A percentile compares a stretch with the other conserved stretches of the same genome.
These are phyloP conservation scores for Neoniphon sammara DNA, from an alignment of 2,797 vertebrate genomes.

Conservation along the genomic window DNA sequence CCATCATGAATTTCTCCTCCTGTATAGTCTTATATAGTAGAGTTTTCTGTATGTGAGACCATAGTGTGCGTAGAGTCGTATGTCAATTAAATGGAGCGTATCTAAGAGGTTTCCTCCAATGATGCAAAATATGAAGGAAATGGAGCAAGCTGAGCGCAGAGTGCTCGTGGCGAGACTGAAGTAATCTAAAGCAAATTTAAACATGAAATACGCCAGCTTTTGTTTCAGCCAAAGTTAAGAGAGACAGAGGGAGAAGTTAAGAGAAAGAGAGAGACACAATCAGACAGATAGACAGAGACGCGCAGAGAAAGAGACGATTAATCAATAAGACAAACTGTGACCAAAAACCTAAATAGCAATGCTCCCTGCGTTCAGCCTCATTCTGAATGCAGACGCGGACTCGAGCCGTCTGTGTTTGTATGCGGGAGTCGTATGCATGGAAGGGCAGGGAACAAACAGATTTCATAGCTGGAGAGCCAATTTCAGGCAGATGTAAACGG, in stretches of 20 bases:
- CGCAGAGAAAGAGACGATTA: constrained; percentile 15
- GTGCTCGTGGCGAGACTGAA: constrained; percentile 1
- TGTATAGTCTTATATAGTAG: neutral
- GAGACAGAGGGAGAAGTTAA: constrained; percentile 15
- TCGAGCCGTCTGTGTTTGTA: constrained; percentile 7
- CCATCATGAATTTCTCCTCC: neutral
- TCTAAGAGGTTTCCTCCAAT: constrained; percentile 25
- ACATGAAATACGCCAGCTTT: constrained; percentile 29
- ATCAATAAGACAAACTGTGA: constrained; percentile 36
- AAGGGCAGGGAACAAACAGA: neutral
- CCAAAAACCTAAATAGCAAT: constrained; percentile 15
- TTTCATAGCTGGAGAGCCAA: constrained; percentile 10
- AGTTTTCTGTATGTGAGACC: neutral
- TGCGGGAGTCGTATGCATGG: neutral
- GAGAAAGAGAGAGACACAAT: constrained; percentile 1
- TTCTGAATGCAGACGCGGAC: constrained; percentile 38
- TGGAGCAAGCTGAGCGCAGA: constrained; percentile 6
- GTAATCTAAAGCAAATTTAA: constrained; percentile 16
- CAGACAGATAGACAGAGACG: constrained; percentile 14
- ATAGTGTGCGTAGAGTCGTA: constrained; percentile 10
- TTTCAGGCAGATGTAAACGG: constrained; percentile 28
- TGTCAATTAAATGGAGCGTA: constrained; percentile 29
- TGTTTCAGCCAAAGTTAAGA: constrained; percentile 2
- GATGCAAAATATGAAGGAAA: neutral
- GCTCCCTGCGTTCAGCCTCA: constrained; percentile 8